These are phyloP conservation scores for Zaprionus capensis DNA, from an alignment of 1,140 invertebrate genomes.

Conservation along the genomic window DNA sequence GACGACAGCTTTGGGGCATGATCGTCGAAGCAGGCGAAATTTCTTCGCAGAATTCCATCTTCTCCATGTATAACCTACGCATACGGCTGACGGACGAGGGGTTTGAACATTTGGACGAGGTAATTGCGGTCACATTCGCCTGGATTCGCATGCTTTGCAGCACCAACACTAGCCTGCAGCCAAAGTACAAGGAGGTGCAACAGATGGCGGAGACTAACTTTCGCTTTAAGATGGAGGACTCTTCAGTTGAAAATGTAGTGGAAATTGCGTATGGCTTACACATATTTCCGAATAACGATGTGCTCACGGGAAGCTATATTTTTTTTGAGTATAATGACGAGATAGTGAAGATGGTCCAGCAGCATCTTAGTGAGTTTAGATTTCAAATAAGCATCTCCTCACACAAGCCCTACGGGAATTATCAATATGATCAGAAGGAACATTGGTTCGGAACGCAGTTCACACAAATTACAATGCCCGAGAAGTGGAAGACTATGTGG, in stretches of 20 bases:
- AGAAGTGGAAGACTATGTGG: slow-evolving; percentile 87
- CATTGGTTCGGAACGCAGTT: slow-evolving; percentile 86
- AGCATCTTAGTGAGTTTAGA: slow-evolving; percentile 88
- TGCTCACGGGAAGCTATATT: slow-evolving; percentile 90
- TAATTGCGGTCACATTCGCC: slow-evolving; percentile 89
- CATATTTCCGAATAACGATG: slow-evolving; percentile 90
- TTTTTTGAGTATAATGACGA: slow-evolving; percentile 92
- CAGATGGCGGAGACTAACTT: slow-evolving; percentile 89
- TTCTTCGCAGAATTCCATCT: slow-evolving; percentile 86
- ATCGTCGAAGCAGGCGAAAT: slow-evolving; percentile 86
- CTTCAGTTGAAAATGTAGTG: too few relatives aligned
- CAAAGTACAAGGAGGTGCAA: slow-evolving; percentile 81
- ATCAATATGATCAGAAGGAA: slow-evolving; percentile 88
- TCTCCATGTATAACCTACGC: slow-evolving; percentile 89
- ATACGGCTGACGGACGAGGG: slow-evolving; percentile 92
- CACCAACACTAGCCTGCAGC: slow-evolving; percentile 86
- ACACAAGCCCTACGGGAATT: slow-evolving; percentile 86
- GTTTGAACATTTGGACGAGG: slow-evolving; percentile 88
- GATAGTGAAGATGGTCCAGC: slow-evolving; percentile 87
- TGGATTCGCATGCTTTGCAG: slow-evolving; percentile 89
- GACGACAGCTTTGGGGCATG: slow-evolving; percentile 93
- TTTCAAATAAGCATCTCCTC: slow-evolving; percentile 90
- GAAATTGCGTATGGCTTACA: slow-evolving; percentile 85
- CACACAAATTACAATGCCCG: slow-evolving; percentile 85
- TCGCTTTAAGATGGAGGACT: slow-evolving; percentile 84